Evolutionary conservation across 2,113 vertebrate species (phyloP).

Genomic region (Hippopotamus amphibius): DNA sequence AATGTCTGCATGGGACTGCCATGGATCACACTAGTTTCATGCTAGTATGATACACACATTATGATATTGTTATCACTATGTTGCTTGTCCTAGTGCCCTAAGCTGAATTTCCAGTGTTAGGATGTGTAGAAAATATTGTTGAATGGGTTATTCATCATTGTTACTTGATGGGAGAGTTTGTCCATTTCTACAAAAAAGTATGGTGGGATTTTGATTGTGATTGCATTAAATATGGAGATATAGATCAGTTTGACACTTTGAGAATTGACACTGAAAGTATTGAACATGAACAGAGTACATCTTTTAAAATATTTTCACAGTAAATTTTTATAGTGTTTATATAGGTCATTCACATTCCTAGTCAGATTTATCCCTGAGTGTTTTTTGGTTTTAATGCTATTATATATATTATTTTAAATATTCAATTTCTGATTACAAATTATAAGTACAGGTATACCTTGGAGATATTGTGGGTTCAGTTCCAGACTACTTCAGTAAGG

Average conservation of each 20-base stretch:
- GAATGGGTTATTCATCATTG: background rate
- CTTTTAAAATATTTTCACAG: background rate
- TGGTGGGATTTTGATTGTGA: background rate
- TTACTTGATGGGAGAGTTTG: background rate
- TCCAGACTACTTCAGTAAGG: background rate
- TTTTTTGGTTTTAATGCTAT: background rate
- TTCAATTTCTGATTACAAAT: background rate
- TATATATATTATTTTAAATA: slow-evolving; percentile 3
- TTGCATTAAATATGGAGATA: background rate
- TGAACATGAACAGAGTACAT: background rate
- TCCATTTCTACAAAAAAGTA: background rate
- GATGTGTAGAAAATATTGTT: background rate
- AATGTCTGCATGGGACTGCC: background rate
- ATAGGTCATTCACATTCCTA: background rate
- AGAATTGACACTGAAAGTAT: background rate
- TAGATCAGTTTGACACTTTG: background rate
- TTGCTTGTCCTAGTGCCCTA: background rate
- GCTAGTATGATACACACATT: background rate
- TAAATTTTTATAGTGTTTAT: background rate
- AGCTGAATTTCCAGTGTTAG: background rate
- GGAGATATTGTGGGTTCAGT: background rate
- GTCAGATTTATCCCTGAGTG: background rate
- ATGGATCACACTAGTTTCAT: background rate
- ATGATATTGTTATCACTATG: background rate
- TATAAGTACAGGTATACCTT: background rate